Evolutionary conservation across 2,797 vertebrate species (phyloP), one percentile per base, ranked within the genome.

Genomic region (Lithobates pipiens): DNA sequence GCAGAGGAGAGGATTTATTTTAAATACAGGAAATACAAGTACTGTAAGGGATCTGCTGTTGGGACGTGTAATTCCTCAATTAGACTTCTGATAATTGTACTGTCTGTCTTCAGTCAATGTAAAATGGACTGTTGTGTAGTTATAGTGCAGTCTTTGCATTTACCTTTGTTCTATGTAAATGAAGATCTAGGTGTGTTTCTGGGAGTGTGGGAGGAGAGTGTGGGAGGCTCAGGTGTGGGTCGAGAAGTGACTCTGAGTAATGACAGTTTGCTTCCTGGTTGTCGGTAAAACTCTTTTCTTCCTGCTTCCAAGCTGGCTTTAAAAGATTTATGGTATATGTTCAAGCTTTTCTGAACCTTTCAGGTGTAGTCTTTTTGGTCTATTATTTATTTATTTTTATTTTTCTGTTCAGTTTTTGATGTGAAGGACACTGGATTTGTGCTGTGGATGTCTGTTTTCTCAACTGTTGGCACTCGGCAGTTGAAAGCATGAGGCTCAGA

Each of bases 181-280:
- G 16, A 5, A 5, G 16, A 54, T 18, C 4, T 15, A 18, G 50
- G 50, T 54, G 50, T 5, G 3, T 54, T 54, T 18, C 3, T 18
- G 3, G 2, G 18, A 4, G 50, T 54, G 8, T 23, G 21, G 86
- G 42, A 13, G 23, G 50, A 10, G 21, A 70, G 36, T 18, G n/a
- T 76, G 79, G 69, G n/a, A 42, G 57, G 27, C 18, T 46, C 81
- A 84, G 81, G 86, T 83, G 57, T 44, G 73, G 4, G 18, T 70
- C 29, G 75, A 81, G 81, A 84, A 87, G 61, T 83, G 70, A 83
- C 65, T 87, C 46, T 69, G 13, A 77, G 25, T 4, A 29, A n/a
- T 34, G 29, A 76, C 42, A 42, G 9, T 36, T 36, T 18, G 34
- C 63, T 87, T 87, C 86, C 86, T 83, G 76, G 70, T 83, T 83